Conservation (phyloP, 2,797 vertebrate species). For the Hozukius guyotensis region DNA sequence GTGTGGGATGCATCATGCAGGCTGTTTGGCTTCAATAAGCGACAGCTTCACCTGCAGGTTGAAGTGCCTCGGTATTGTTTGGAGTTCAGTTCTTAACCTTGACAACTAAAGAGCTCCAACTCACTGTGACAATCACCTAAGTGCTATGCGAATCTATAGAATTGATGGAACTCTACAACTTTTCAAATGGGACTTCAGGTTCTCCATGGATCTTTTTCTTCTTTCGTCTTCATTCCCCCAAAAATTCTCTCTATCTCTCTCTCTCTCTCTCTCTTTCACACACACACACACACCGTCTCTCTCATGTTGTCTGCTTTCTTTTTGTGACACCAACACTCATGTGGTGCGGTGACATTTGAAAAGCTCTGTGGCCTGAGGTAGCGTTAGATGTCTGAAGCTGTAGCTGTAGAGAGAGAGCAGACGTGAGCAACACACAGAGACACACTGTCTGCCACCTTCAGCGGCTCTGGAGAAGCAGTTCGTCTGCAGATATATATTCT, state of each 20-base stretch:
- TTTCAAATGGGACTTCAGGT: background rate
- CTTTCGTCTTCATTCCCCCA: background rate
- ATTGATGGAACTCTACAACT: constrained; percentile 22
- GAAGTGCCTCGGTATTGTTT: constrained; percentile 44
- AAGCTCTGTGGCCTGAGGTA: constrained; percentile 53
- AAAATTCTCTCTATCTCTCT: background rate
- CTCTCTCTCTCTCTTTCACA: background rate
- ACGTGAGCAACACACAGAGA: constrained; percentile 43
- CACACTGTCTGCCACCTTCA: constrained; percentile 58
- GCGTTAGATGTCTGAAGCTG: constrained; percentile 57
- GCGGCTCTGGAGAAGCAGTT: background rate
- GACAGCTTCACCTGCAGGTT: constrained; percentile 32
- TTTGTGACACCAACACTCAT: constrained; percentile 53
- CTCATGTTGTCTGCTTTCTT: constrained; percentile 27
- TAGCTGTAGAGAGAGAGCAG: constrained; percentile 41
- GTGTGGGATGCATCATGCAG: constrained; percentile 35
- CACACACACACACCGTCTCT: background rate
- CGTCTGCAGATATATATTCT: constrained; percentile 3
- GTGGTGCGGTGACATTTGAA: constrained; percentile 64
- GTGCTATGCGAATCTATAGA: constrained; percentile 25
- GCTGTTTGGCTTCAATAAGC: constrained; percentile 30
- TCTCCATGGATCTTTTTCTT: background rate
- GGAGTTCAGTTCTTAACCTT: constrained; percentile 47
- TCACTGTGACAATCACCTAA: constrained; percentile 25
- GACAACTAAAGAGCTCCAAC: constrained; percentile 29